Base-by-base conservation (phyloP, 1,140 invertebrate genomes). In the Acyrthosiphon pisum region DNA sequence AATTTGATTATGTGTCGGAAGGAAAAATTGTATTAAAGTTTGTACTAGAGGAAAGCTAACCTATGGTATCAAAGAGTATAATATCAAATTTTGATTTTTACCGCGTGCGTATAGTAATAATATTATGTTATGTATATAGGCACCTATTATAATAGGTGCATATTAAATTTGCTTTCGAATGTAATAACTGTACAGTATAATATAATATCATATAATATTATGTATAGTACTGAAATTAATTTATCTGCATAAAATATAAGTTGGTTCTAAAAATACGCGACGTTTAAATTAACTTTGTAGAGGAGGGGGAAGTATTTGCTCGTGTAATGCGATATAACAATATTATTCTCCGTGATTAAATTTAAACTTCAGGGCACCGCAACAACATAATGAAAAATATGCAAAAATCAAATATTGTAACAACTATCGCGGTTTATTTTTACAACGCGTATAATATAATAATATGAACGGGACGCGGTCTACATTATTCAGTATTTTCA, bases 201-300 rank as follows among this genome's bases (percentile, higher is more conserved):
- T 76, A 76, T 76, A 76, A 76, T 76, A 76, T 18, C 4, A 76
- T 76, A 76, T 76, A 76, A 76, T 76, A 76, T 76, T 76, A 6
- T 35, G 60, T 76, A 87, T 87, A 87, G 44, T n/a, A 87, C 14
- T 4, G 18, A 87, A 87, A 87, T 46, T 46, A 87, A 30, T 87
- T 87, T 87, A 30, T 87, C 26, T 46, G 41, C 44, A 87, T 87
- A 87, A 87, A 87, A 87, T 46, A 46, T 87, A 87, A 87, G 48
- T 87, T 48, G 18, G 30, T 87, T 46, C 3, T 89, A 89, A 89
- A 89, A 89, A 56, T 56, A 89, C 37, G 35, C 37, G 88, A 89
- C 48, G 48, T 89, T 56, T 37, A 56, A 89, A 56, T 56, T 53
- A 89, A 56, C 88, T 37, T 50, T 53, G 30, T 22, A n/a, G 23